Percentiles rank a stretch among this genome's conserved stretches.
Conservation (phyloP, 1,140 invertebrate species). For the Fopius arisanus region DNA sequence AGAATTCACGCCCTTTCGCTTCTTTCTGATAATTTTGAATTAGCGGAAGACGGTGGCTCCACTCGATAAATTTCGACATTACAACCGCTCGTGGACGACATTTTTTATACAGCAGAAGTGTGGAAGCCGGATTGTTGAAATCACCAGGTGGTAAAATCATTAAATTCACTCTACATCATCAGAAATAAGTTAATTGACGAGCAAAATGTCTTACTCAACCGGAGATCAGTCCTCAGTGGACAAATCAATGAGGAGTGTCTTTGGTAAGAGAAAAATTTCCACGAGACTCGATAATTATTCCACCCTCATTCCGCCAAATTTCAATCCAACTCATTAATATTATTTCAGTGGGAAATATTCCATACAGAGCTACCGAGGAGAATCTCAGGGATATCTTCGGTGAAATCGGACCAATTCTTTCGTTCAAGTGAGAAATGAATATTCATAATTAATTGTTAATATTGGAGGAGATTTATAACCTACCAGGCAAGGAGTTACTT, state of each 20-base stretch:
- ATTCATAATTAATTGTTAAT: neutral
- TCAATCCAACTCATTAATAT: conserved; percentile 1
- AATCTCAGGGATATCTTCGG: conserved; percentile 98
- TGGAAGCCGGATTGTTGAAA: neutral
- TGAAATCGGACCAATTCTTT: conserved; percentile 96
- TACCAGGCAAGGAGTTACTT: neutral
- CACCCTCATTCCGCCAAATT: neutral
- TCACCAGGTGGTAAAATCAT: neutral
- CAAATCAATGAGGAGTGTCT: conserved; percentile 92
- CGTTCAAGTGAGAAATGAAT: conserved; percentile 80
- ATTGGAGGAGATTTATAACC: neutral
- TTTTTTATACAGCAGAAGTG: neutral
- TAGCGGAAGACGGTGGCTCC: too few species aligned
- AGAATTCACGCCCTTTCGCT: too few species aligned
- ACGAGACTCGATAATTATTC: neutral
- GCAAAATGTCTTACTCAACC: conserved; percentile 54
- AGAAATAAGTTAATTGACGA: neutral
- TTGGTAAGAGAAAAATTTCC: conserved; percentile 69
- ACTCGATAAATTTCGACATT: too few species aligned
- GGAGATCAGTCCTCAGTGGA: conserved; percentile 84
- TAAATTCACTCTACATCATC: neutral
- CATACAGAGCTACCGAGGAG: conserved; percentile 99
- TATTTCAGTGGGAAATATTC: conserved; percentile 97
- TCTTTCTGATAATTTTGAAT: too few species aligned
- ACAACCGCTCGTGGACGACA: too few species aligned